phyloP scores from a whole-genome alignment of 2,888 invertebrate genomes.

The Luffia ferchaultella region DNA sequence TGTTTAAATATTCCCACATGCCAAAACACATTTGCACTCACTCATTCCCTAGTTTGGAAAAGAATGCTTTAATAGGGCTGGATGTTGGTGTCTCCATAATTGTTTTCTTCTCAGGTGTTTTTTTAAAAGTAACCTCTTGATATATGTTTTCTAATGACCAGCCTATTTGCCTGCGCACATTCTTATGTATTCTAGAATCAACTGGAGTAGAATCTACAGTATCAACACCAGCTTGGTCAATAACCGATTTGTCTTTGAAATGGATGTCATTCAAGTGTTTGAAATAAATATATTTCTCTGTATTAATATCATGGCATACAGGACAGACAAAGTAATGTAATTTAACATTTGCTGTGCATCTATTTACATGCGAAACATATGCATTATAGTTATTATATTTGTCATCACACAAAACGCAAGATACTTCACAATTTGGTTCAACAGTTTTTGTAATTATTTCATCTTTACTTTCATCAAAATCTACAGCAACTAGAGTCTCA shows the following conservation, averaged over 20 bases:
- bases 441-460: neutral
- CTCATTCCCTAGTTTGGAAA: slow-evolving; percentile 56
- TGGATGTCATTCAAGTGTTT: slow-evolving; percentile 43
- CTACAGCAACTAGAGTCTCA: slow-evolving; percentile 51
- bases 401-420: slow-evolving; percentile 53
- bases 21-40: slow-evolving; percentile 45
- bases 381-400: slow-evolving; percentile 43
- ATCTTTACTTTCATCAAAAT: slow-evolving; percentile 14
- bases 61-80: slow-evolving; percentile 54
- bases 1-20: slow-evolving; percentile 33
- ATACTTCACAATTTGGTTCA: slow-evolving; percentile 20
- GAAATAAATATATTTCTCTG: slow-evolving; percentile 40
- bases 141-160: slow-evolving; percentile 61
- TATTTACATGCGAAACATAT: slow-evolving; percentile 48
- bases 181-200: slow-evolving; percentile 43
- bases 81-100: slow-evolving; percentile 31
- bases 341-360: slow-evolving; percentile 54
- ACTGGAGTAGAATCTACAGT: slow-evolving; percentile 31
- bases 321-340: slow-evolving; percentile 54
- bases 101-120: slow-evolving; percentile 38
- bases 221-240: slow-evolving; percentile 42
- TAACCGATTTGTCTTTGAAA: slow-evolving; percentile 26
- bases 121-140: slow-evolving; percentile 57
- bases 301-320: slow-evolving; percentile 51
- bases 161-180: slow-evolving; percentile 53